Evolutionary conservation across 2,797 vertebrate genomes (phyloP), one percentile per base, ranked within the genome.

Genomic region (Manis crassicaudata): DNA sequence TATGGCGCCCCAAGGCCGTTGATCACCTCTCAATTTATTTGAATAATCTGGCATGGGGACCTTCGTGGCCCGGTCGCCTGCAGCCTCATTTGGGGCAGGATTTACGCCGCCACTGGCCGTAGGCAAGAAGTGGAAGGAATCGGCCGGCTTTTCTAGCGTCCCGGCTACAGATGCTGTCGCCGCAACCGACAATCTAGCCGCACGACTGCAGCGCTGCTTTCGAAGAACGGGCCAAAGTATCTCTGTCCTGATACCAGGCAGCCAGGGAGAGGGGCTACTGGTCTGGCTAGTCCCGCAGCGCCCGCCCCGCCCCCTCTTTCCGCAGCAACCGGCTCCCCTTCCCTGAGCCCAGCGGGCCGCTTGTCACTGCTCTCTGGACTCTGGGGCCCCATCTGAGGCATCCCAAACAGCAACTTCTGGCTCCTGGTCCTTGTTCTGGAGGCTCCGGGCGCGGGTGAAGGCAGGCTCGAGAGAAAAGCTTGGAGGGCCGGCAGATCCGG

Each of bases 161-260:
- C 94, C 8, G 3, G 84, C 85, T 16, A 56, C 88, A 35, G 65
- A 65, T 6, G 91, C 79, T 56, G 89, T 93, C 29, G 16, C 65
- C 6, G 72, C 84, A 79, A 20, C 5, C 12, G 37, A 93, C 87
- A 23, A 81, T 70, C 76, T 37, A 67, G 95, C 50, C 25, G 54
- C 94, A 95, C 93, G 94, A 96, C 89, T 37, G 87, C 50, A 6
- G 81, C 43, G 40, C 63, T 90, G 95, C 97, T 96, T 97, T 97
- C 96, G 87, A 97, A 97, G 97, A 97, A 96, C 70, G 52, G 63
- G 87, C 92, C 97, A 16, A 80, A 97, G 96, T 90, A 29, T 79
- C 68, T 90, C 52, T 50, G 94, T 90, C 81, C 85, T 6, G 81
- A 84, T 93, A 81, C 67, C 2, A 35, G 80, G 58, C 68, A 23